phyloP scores from a whole-genome alignment of 2,888 invertebrate species.

The Agrypnus murinus region DNA sequence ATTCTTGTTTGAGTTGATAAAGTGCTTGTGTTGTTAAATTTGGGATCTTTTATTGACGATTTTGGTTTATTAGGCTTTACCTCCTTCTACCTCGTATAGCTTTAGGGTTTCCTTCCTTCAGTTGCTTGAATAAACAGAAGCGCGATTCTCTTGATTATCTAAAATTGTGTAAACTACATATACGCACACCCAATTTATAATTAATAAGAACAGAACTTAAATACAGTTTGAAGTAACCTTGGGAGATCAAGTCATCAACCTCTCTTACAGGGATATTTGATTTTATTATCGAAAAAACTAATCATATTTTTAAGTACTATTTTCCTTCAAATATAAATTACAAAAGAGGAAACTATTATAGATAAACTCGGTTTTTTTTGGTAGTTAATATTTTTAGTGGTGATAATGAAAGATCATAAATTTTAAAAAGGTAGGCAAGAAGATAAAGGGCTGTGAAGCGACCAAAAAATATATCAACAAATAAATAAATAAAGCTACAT shows the following conservation, averaged over 20 bases:
- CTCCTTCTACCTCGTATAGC: slow-evolving; percentile 21
- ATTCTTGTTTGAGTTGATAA: neutral
- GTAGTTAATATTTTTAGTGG: too few relatives aligned
- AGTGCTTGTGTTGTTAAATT: neutral
- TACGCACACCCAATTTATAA: slow-evolving; percentile 8
- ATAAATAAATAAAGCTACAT: slow-evolving; percentile 21
- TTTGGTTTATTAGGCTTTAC: slow-evolving; percentile 12
- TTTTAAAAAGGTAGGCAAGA: too few relatives aligned
- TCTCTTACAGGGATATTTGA: too few relatives aligned
- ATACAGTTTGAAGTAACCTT: neutral
- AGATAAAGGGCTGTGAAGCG: neutral
- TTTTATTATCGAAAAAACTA: too few relatives aligned
- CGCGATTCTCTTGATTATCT: slow-evolving; percentile 20
- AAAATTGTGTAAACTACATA: slow-evolving; percentile 29
- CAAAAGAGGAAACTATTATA: too few relatives aligned
- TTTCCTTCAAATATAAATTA: neutral
- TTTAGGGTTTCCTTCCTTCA: slow-evolving; percentile 33
- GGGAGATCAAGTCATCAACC: neutral
- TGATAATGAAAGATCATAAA: too few relatives aligned
- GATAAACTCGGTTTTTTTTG: too few relatives aligned
- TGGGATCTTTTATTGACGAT: slow-evolving; percentile 20
- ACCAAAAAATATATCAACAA: neutral
- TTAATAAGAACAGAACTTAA: slow-evolving; percentile 3
- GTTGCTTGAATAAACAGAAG: slow-evolving; percentile 27
- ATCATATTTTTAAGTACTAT: neutral